Evolutionary conservation across 1,140 invertebrate genomes (phyloP).

Genomic region (Procambarus virginalis): DNA sequence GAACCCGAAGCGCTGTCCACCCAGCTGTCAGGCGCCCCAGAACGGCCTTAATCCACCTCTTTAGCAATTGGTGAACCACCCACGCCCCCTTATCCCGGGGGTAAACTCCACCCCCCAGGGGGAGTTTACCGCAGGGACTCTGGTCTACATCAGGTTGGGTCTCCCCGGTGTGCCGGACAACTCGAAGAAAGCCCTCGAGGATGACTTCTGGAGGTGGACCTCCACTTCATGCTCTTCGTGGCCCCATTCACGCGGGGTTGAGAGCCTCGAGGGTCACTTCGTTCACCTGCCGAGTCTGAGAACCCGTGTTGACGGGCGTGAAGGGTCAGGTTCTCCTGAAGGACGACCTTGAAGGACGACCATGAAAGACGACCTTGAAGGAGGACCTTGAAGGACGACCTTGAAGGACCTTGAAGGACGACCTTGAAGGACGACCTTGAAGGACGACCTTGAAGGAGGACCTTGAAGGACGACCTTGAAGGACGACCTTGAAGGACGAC

Average conservation of each 20-base stretch:
- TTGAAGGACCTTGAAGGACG: neutral
- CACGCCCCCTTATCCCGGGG: no score
- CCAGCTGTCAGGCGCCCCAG: no score
- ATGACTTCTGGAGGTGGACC: neutral
- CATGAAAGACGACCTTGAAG: neutral
- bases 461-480: neutral
- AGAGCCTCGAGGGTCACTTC: slow-evolving; percentile 22
- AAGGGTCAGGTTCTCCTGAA: slow-evolving; percentile 1
- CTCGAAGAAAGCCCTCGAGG: neutral
- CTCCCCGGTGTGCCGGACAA: neutral
- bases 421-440: neutral
- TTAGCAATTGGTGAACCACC: neutral
- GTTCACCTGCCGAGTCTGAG: slow-evolving; percentile 23
- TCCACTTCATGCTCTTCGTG: slow-evolving; percentile 5
- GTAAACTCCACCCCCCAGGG: no score
- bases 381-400: neutral
- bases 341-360: neutral
- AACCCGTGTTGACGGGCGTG: neutral
- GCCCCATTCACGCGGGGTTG: neutral
- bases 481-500: neutral
- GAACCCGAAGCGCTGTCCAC: no score
- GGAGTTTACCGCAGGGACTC: neutral
- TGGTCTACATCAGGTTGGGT: neutral
- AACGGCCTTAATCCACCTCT: neutral
- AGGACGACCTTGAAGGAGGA: neutral